Evolutionary conservation across 2,113 vertebrate species (phyloP), one percentile per base, ranked within the genome.

Genomic region (Tyrannus savana): DNA sequence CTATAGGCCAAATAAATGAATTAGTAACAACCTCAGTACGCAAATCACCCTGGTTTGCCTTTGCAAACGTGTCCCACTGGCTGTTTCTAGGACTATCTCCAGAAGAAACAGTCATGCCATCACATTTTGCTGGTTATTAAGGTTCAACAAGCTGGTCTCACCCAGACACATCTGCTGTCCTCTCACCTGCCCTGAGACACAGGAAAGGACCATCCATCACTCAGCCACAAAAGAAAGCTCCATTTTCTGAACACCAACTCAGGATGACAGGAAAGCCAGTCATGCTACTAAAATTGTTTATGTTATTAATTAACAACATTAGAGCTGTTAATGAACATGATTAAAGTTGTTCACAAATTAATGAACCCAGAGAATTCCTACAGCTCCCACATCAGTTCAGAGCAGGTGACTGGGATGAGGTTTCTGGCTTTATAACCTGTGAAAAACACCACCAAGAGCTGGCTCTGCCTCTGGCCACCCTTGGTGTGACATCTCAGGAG

Each of bases 251-350:
- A 44, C 0, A 4, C 17, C 52, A 74, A 1, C 15, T 68, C 6
- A 14, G 50, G 79, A n/a, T 24, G 49, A 77, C 18, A 55, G 33
- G 24, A 74, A 77, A 93, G 47, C 11, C 63, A 91, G 19, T 60
- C 90, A 66, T 21, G 84, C 63, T 67, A 14, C 28, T 80, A 24
- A 69, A 94, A 77, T 49, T 85, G 80, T 95, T 95, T 94, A 78
- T 49, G 44, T 87, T 95, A 91, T 94, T 94, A 92, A 95, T 93
- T 96, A 96, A 77, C 4, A 9, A 30, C 83, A 82, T 93, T 74
- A 90, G 50, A 71, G 76, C 27, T 59, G 76, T 71, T 97, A 94
- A 96, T 92, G 93, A 91, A 72, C 66, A 68, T 25, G 73, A 95
- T 91, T 91, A 71, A 78, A 84, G 62, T 58, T 89, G 64, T 78